These are phyloP conservation scores for Danio jaintianensis DNA, from an alignment of 2,797 vertebrate genomes.

Conservation along the genomic window DNA sequence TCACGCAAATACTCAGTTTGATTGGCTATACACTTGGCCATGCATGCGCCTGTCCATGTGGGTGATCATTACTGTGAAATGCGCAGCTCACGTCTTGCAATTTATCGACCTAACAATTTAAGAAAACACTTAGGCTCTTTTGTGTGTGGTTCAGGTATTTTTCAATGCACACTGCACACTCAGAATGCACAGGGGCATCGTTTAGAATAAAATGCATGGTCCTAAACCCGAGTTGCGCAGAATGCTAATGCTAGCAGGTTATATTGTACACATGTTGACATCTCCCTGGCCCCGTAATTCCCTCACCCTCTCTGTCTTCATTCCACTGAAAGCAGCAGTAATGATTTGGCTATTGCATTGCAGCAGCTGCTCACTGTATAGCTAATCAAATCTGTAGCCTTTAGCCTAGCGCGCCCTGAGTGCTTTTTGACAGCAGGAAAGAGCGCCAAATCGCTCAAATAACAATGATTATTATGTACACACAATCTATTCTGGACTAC, in stretches of 20 bases:
- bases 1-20: constrained; percentile 40
- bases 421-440: constrained; percentile 60
- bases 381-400: constrained; percentile 69
- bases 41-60: constrained; percentile 32
- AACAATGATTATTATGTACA: constrained; percentile 58
- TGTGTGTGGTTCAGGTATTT: constrained; percentile 5
- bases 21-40: constrained; percentile 4
- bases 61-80: neutral
- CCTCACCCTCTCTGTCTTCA: constrained; percentile 73
- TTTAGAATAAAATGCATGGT: constrained; percentile 21
- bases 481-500: constrained; percentile 43
- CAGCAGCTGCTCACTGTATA: constrained; percentile 73
- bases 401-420: constrained; percentile 54
- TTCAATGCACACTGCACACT: neutral
- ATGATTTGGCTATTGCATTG: constrained; percentile 71
- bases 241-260: constrained; percentile 57
- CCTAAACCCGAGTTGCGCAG: constrained; percentile 11
- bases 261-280: constrained; percentile 57
- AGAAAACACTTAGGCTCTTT: neutral
- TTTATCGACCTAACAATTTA: constrained; percentile 7
- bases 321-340: constrained; percentile 78
- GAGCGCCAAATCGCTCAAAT: constrained; percentile 44
- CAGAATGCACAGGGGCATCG: neutral
- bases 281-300: constrained; percentile 59
- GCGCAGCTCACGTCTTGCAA: neutral